Evolutionary conservation across 1,140 invertebrate genomes (phyloP).

Genomic region (Melipona quadrifasciata): DNA sequence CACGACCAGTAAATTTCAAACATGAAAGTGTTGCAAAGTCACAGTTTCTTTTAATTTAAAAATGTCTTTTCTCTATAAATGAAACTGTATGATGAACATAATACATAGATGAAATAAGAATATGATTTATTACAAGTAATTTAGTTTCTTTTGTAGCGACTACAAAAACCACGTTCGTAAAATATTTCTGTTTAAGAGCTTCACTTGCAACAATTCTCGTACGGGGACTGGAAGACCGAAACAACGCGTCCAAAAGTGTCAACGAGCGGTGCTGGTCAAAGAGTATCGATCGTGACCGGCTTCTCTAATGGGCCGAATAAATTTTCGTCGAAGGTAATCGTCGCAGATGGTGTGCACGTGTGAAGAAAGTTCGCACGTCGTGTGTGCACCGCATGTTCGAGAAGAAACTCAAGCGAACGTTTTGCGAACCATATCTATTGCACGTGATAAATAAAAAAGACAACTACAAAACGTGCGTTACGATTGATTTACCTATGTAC

Average conservation of each 20-base stretch:
- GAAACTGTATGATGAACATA: not conserved
- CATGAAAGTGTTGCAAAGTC: not conserved
- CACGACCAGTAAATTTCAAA: too few species aligned
- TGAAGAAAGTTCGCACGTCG: slow-evolving; percentile 43
- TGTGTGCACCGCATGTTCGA: slow-evolving; percentile 16
- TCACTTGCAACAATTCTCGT: not conserved
- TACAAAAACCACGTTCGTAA: not conserved
- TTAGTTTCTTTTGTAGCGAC: not conserved
- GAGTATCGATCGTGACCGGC: slow-evolving; percentile 38
- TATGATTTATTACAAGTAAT: not conserved
- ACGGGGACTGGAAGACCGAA: not conserved
- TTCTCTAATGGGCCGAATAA: slow-evolving; percentile 16
- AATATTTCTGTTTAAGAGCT: not conserved
- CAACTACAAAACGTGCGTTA: slow-evolving; percentile 10
- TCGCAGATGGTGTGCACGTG: slow-evolving; percentile 59
- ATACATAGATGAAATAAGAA: too few species aligned
- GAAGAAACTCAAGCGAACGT: not conserved
- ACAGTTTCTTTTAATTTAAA: too few species aligned
- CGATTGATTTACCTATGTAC: not conserved
- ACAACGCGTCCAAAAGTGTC: not conserved
- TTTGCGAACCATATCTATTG: slow-evolving; percentile 20
- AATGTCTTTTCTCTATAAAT: not conserved
- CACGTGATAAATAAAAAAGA: slow-evolving; percentile 24
- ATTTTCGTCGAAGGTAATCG: slow-evolving; percentile 37
- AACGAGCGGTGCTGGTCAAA: slow-evolving; percentile 26